A percentile compares a stretch with the other conserved stretches of the same genome.
Conservation (phyloP, 2,797 vertebrate species). For the Microchirus variegatus region DNA sequence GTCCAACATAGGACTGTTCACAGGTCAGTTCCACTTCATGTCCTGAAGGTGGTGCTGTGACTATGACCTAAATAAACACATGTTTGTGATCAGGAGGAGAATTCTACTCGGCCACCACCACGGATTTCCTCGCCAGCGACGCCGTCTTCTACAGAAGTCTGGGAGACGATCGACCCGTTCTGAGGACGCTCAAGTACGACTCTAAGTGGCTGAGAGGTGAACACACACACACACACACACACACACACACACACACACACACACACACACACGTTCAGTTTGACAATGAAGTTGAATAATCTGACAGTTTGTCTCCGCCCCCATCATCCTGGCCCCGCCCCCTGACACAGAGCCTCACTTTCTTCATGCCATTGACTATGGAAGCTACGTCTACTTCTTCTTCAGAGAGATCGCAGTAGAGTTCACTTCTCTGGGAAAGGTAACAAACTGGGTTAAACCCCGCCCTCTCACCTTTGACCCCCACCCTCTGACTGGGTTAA, state of each 20-base stretch:
- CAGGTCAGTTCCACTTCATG: conserved; percentile 81
- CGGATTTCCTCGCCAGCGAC: conserved; percentile 96
- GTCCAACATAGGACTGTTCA: conserved; percentile 95
- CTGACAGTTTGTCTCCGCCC: neutral
- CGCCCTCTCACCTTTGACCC: too few species aligned
- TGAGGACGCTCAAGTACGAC: conserved; percentile 96
- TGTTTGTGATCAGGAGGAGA: conserved; percentile 83
- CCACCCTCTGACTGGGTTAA: neutral
- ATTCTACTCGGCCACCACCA: conserved; percentile 95
- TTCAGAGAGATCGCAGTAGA: conserved; percentile 95
- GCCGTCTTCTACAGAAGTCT: conserved; percentile 96
- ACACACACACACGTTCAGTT: too few species aligned
- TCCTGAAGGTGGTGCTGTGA: neutral
- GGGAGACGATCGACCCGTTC: conserved; percentile 87
- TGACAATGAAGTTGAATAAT: too few species aligned
- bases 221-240: too few species aligned
- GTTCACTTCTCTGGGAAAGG: conserved; percentile 94
- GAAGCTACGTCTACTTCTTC: conserved; percentile 98
- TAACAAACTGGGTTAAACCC: conserved; percentile 34
- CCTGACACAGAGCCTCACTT: conserved; percentile 88
- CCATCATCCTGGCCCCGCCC: neutral
- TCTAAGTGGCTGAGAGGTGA: conserved; percentile 96
- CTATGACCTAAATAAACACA: too few species aligned
- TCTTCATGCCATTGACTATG: conserved; percentile 93
- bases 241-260: too few species aligned